These are phyloP conservation scores for Arizona elegans DNA, from an alignment of 2,113 vertebrate species.

Conservation along the genomic window DNA sequence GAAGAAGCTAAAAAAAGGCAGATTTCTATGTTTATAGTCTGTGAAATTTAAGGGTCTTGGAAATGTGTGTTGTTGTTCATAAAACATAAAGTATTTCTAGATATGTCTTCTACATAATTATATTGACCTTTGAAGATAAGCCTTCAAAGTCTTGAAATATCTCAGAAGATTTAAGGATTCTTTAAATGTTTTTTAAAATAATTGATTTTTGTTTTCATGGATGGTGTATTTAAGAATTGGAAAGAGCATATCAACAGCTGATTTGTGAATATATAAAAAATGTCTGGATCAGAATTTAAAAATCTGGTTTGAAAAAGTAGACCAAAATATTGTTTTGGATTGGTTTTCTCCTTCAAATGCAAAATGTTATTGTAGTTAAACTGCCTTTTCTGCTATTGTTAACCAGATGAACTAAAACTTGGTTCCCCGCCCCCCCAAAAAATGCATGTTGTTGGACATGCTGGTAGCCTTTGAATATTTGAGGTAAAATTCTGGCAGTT, in stretches of 20 bases:
- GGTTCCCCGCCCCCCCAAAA: fast-evolving
- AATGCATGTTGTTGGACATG: not conserved
- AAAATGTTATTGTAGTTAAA: not conserved
- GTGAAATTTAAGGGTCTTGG: not conserved
- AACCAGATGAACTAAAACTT: not conserved
- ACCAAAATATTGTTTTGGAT: not conserved
- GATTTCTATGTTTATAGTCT: slow-evolving; percentile 12
- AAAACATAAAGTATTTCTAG: slow-evolving; percentile 21
- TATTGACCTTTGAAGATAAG: not conserved
- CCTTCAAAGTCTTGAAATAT: not conserved
- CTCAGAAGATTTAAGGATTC: not conserved
- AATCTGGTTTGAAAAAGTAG: not conserved
- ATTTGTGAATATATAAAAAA: slow-evolving; percentile 29
- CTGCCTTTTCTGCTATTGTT: not conserved
- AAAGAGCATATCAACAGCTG: not conserved
- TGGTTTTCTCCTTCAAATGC: not conserved
- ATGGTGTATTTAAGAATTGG: not conserved
- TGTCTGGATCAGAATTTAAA: not conserved
- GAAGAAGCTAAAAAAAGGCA: slow-evolving; percentile 17
- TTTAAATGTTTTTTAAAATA: not conserved
- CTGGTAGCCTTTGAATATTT: not conserved
- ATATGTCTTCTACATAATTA: slow-evolving; percentile 5
- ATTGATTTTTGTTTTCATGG: not conserved
- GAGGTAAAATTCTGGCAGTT: not conserved
- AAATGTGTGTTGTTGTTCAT: not conserved